Evolutionary conservation across 1,140 invertebrate species (phyloP).

Genomic region (Homarus americanus): DNA sequence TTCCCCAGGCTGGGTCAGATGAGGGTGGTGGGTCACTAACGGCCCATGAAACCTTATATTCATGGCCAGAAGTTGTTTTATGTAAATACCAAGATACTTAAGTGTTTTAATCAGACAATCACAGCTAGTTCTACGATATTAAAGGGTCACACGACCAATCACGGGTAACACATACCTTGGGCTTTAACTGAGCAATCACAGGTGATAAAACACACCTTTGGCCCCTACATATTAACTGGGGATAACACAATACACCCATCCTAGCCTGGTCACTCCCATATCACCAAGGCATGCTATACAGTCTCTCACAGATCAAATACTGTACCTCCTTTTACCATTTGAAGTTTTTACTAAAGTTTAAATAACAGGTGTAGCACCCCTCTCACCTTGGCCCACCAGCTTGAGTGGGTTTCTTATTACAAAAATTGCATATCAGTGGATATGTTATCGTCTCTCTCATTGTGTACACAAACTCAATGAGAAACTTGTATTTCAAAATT

Average conservation of each 20-base stretch:
- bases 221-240: slow-evolving; percentile 15
- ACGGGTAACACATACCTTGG: slow-evolving; percentile 28
- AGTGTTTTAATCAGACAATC: slow-evolving; percentile 54
- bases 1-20: slow-evolving; percentile 22
- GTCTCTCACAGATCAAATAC: not conserved
- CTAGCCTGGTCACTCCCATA: not conserved
- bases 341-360: not conserved
- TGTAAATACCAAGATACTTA: slow-evolving; percentile 31
- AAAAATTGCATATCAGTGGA: slow-evolving; percentile 19
- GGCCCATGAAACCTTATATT: not conserved
- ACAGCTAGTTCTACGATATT: slow-evolving; percentile 60
- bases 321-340: not conserved
- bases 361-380: not conserved
- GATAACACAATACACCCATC: slow-evolving; percentile 5
- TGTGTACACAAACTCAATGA: not conserved
- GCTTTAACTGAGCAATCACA: slow-evolving; percentile 57
- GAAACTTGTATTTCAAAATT: not conserved
- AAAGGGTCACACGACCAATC: slow-evolving; percentile 52
- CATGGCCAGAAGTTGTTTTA: not conserved
- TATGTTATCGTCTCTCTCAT: not conserved
- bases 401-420: not conserved
- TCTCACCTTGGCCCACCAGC: not conserved
- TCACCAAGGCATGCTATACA: slow-evolving; percentile 11
- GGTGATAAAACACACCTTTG: slow-evolving; percentile 13
- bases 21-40: slow-evolving; percentile 14